Evolutionary conservation across 1,140 invertebrate genomes (phyloP).

Genomic region (Palaemon carinicauda): DNA sequence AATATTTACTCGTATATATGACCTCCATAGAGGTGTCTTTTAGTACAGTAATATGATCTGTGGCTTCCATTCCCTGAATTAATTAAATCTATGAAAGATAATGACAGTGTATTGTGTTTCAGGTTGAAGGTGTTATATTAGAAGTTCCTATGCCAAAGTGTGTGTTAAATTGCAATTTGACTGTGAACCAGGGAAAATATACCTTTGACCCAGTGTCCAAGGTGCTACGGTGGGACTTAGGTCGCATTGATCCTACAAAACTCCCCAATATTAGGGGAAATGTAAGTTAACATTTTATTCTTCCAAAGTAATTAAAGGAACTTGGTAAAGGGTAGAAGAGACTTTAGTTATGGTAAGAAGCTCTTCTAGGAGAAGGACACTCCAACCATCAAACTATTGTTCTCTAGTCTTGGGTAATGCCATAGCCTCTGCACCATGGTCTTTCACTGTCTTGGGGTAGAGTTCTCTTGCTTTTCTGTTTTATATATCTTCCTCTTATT

Average conservation of each 20-base stretch:
- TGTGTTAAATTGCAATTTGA: slow-evolving; percentile 93
- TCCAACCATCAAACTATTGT: no score
- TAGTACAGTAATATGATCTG: background rate
- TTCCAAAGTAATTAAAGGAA: background rate
- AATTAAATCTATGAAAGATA: slow-evolving; percentile 67
- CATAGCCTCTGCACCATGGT: no score
- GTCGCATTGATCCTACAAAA: slow-evolving; percentile 92
- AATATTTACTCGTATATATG: background rate
- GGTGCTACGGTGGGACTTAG: slow-evolving; percentile 94
- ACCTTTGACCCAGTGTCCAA: slow-evolving; percentile 97
- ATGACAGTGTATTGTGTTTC: slow-evolving; percentile 51
- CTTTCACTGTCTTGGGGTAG: no score
- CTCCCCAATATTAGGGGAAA: slow-evolving; percentile 93
- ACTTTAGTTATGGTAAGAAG: no score
- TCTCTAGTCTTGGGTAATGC: no score
- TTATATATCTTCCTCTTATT: no score
- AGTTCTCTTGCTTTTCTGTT: no score
- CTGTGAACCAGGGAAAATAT: slow-evolving; percentile 96
- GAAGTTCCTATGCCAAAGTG: slow-evolving; percentile 98
- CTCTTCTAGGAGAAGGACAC: no score
- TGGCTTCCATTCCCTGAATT: slow-evolving; percentile 16
- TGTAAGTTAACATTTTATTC: slow-evolving; percentile 70
- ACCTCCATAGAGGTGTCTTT: background rate
- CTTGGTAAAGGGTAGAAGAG: no score
- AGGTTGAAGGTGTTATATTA: slow-evolving; percentile 83